These are phyloP conservation scores for Trachops cirrhosus DNA, from an alignment of 2,797 vertebrate genomes.

Conservation along the genomic window DNA sequence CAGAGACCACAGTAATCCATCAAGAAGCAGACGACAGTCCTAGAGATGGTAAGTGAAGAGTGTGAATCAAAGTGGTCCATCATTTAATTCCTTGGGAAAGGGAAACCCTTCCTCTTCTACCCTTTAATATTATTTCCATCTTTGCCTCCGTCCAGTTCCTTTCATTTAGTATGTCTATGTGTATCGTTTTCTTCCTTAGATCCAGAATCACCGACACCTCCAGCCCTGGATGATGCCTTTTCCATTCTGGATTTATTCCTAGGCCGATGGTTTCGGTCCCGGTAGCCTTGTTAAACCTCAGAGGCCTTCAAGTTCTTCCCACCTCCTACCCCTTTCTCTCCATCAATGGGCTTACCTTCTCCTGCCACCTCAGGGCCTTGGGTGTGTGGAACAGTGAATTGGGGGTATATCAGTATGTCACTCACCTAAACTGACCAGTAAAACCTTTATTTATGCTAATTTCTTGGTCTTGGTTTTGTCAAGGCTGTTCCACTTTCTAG, in stretches of 20 bases:
- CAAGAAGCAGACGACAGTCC: conserved; percentile 60
- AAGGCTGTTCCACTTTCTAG: neutral
- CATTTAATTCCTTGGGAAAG: neutral
- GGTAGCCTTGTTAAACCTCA: conserved; percentile 64
- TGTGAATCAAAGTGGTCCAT: neutral
- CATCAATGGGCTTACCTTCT: neutral
- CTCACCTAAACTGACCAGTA: conserved; percentile 50
- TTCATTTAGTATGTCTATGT: neutral
- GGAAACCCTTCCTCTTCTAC: neutral
- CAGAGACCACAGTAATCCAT: conserved; percentile 88
- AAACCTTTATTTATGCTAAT: conserved; percentile 77
- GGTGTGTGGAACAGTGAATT: neutral
- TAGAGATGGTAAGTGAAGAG: conserved; percentile 75
- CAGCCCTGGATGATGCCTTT: conserved; percentile 80
- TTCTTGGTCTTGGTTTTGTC: conserved; percentile 39
- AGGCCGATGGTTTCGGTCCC: conserved; percentile 82
- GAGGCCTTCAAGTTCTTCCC: conserved; percentile 5
- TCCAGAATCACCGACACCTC: neutral
- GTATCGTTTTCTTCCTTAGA: conserved; percentile 48
- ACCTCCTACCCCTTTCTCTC: neutral
- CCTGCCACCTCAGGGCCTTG: neutral
- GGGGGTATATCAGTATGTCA: conserved; percentile 36
- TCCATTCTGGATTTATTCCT: conserved; percentile 87
- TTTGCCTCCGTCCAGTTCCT: neutral
- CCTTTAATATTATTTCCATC: neutral